Evolutionary conservation across 2,113 vertebrate genomes (phyloP).

Genomic region (Rhinolophus ferrumequinum): DNA sequence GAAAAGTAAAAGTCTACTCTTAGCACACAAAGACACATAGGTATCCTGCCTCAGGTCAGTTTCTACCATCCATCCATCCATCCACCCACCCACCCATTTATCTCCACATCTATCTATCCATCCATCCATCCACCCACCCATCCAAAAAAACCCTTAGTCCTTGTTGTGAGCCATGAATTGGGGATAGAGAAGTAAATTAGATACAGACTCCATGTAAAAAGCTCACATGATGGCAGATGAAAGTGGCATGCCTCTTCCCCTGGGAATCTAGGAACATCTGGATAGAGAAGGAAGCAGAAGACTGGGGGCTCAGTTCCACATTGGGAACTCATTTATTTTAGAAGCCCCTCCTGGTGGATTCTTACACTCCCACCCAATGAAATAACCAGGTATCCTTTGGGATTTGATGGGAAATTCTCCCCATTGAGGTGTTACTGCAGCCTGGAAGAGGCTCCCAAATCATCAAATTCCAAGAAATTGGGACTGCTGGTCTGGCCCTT

Average conservation of each 20-base stretch:
- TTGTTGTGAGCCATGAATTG: not conserved
- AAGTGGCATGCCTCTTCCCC: not conserved
- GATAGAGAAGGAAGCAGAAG: constrained; percentile 26
- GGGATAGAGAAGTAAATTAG: constrained; percentile 29
- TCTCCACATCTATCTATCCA: no score
- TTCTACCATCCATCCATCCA: not conserved
- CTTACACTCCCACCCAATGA: not conserved
- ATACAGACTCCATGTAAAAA: constrained; percentile 19
- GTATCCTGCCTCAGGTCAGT: not conserved
- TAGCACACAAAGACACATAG: not conserved
- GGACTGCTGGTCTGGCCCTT: not conserved
- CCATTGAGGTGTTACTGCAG: not conserved
- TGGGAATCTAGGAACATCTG: not conserved
- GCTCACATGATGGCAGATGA: constrained; percentile 24
- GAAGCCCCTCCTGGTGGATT: not conserved
- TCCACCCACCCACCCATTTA: no score
- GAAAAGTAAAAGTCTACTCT: not conserved
- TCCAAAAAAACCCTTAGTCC: not conserved
- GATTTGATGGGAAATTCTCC: not conserved
- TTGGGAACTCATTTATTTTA: constrained; percentile 25
- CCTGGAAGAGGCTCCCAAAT: not conserved
- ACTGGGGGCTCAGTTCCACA: not conserved
- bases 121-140: not conserved
- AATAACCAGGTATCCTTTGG: not conserved
- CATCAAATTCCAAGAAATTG: not conserved